These are phyloP conservation scores for Helarctos malayanus DNA, from an alignment of 2,797 vertebrate genomes.

Conservation along the genomic window DNA sequence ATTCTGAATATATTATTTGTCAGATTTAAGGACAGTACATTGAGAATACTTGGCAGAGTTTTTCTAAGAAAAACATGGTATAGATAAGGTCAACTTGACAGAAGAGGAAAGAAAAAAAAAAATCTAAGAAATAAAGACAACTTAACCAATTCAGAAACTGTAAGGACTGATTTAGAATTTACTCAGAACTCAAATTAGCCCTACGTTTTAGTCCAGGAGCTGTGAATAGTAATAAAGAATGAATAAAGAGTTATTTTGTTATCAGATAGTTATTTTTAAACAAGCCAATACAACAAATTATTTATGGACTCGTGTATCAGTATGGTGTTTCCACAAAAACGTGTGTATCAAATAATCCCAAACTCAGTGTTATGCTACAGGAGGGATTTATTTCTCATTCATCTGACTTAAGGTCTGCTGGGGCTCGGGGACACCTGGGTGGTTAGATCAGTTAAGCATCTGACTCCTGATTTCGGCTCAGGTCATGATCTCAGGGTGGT, in stretches of 20 bases:
- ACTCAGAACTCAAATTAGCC: constrained; percentile 26
- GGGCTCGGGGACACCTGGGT: not conserved
- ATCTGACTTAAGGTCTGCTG: not conserved
- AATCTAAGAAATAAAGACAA: not conserved
- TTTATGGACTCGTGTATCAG: not conserved
- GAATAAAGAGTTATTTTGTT: constrained; percentile 21
- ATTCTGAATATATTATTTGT: constrained; percentile 53
- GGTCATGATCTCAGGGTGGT: not conserved
- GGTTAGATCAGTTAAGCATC: not conserved
- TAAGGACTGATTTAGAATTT: constrained; percentile 35
- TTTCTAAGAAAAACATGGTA: constrained; percentile 70
- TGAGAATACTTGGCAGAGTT: constrained; percentile 26
- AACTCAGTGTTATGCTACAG: not conserved
- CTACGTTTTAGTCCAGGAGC: not conserved
- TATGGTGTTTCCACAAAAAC: not conserved
- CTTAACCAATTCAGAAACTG: not conserved
- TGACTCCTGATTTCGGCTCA: not conserved
- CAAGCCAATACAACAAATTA: not conserved
- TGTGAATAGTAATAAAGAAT: not conserved
- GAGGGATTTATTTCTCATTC: not conserved
- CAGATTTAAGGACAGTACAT: constrained; percentile 13
- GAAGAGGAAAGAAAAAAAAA: not conserved
- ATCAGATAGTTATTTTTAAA: not conserved
- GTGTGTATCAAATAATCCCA: not conserved
- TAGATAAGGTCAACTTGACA: not conserved